phyloP scores from a whole-genome alignment of 2,113 vertebrate genomes.

The Megaceryle maxima region DNA sequence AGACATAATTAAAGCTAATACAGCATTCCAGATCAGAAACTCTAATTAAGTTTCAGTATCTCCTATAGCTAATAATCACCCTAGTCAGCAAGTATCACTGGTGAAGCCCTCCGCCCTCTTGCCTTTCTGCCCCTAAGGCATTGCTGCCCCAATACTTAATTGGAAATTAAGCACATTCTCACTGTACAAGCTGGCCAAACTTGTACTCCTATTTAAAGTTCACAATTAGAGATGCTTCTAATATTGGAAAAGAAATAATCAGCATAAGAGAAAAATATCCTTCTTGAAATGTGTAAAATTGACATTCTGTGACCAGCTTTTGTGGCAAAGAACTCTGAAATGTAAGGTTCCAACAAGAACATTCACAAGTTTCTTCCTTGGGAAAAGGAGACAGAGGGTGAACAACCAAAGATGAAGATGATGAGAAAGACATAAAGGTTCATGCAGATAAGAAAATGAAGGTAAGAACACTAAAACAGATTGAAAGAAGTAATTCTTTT shows the following conservation, averaged over 20 bases:
- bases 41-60: constrained; percentile 58
- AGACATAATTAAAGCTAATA: constrained; percentile 65
- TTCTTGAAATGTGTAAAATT: background rate
- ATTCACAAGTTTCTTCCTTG: background rate
- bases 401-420: background rate
- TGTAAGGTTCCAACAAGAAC: background rate
- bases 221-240: constrained; percentile 11
- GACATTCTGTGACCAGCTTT: background rate
- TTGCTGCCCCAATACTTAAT: constrained; percentile 29
- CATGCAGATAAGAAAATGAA: background rate
- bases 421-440: background rate
- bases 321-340: background rate
- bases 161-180: constrained; percentile 62
- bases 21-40: constrained; percentile 45
- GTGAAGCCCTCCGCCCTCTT: background rate
- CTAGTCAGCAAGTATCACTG: constrained; percentile 14
- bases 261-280: background rate
- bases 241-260: background rate
- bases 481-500: background rate
- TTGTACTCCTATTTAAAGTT: constrained; percentile 46
- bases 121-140: constrained; percentile 20
- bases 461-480: background rate
- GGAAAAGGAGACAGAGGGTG: background rate
- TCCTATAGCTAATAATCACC: constrained; percentile 60
- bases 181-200: background rate